Conservation (phyloP, 2,797 vertebrate genomes). For the Chelmon rostratus region DNA sequence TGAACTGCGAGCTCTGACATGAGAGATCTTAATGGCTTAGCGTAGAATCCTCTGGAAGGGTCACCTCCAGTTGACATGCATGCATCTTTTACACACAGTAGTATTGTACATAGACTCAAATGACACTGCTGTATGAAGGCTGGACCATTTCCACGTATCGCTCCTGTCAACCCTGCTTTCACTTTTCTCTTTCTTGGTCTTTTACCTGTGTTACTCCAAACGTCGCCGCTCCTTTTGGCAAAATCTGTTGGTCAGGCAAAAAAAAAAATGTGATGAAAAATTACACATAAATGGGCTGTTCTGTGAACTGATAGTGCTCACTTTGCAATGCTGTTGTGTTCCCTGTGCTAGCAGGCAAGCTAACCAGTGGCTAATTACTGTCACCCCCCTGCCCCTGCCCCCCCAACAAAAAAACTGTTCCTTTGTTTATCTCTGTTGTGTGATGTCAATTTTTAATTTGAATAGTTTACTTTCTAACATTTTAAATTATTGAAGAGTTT, state of each 20-base stretch:
- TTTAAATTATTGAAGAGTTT: conserved; percentile 83
- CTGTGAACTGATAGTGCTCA: conserved; percentile 79
- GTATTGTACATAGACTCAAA: conserved; percentile 80
- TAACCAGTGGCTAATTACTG: conserved; percentile 80
- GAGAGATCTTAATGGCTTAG: conserved; percentile 57
- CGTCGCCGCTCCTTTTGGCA: conserved; percentile 67
- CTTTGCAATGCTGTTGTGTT: conserved; percentile 81
- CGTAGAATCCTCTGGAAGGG: conserved; percentile 67
- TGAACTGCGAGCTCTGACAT: conserved; percentile 34
- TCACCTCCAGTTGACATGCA: conserved; percentile 77
- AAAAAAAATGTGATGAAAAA: conserved; percentile 63
- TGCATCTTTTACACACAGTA: conserved; percentile 80
- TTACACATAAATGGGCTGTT: conserved; percentile 78
- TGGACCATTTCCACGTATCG: conserved; percentile 75
- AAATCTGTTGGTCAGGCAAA: conserved; percentile 67
- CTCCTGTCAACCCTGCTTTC: conserved; percentile 85
- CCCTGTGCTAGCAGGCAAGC: conserved; percentile 81
- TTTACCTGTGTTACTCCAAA: conserved; percentile 76
- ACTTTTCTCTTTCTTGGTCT: conserved; percentile 73
- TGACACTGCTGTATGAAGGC: conserved; percentile 73
- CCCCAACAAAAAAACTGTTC: conserved; percentile 15
- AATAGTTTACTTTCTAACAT: conserved; percentile 79
- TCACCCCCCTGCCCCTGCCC: conserved; percentile 17
- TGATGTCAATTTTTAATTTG: conserved; percentile 70
- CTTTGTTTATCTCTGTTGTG: conserved; percentile 70